Conservation (phyloP, 30 jellyfish, hydroid and myxozoan species). For the Hydra vulgaris region DNA sequence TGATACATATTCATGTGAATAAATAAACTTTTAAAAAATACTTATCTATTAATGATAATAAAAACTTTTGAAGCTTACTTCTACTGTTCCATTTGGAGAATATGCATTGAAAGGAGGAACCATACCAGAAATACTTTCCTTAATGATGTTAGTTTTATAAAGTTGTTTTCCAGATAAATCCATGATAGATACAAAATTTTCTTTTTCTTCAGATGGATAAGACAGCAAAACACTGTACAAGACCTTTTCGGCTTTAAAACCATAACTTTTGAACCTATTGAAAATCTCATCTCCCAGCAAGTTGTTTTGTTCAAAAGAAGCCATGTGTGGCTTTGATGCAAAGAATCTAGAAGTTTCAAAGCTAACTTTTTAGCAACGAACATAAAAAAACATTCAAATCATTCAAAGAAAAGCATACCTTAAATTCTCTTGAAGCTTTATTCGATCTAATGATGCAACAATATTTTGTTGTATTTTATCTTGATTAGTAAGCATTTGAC, state of each 20-base stretch:
- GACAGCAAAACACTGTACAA: constrained; percentile 57
- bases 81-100: constrained; percentile 56
- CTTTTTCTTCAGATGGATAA: constrained; percentile 48
- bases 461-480: constrained; percentile 23
- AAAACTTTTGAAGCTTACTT: no score
- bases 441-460: constrained; percentile 22
- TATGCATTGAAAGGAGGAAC: constrained; percentile 77
- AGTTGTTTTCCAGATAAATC: constrained; percentile 31
- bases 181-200: constrained; percentile 45
- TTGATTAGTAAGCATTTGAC: constrained; percentile 21
- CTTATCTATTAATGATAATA: no score
- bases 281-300: constrained; percentile 55
- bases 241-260: constrained; percentile 49
- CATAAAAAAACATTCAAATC: background rate
- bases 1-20: no score
- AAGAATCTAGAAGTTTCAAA: constrained; percentile 21
- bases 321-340: constrained; percentile 65
- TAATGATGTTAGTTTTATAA: constrained; percentile 45
- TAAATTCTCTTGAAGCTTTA: constrained; percentile 17
- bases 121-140: constrained; percentile 20
- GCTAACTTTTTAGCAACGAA: background rate
- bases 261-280: constrained; percentile 46
- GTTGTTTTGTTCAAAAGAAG: constrained; percentile 59
- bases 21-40: no score
- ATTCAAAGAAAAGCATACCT: constrained; percentile 3